Evolutionary conservation across 1,140 invertebrate genomes (phyloP).

Genomic region (Antheraea mylitta): DNA sequence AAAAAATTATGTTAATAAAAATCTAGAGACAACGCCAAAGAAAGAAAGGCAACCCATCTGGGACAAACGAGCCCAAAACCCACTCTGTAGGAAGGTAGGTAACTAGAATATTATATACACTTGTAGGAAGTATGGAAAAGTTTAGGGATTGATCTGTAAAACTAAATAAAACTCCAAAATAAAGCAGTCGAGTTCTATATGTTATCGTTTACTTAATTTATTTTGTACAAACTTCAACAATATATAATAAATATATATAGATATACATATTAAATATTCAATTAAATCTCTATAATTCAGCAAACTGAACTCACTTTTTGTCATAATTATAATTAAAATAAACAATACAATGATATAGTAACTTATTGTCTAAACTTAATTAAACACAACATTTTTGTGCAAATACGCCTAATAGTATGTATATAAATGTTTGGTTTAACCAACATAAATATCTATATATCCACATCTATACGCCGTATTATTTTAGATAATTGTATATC

Average conservation of each 20-base stretch:
- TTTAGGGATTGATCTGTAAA: neutral
- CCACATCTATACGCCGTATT: neutral
- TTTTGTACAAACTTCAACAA: conserved; percentile 81
- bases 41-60: too few relatives aligned
- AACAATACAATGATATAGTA: conserved; percentile 75
- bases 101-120: too few relatives aligned
- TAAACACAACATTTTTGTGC: conserved; percentile 78
- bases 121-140: too few relatives aligned
- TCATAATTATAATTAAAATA: conserved; percentile 74
- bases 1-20: too few relatives aligned
- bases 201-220: conserved; percentile 81
- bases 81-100: too few relatives aligned
- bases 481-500: neutral
- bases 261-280: conserved; percentile 78
- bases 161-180: conserved; percentile 18
- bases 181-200: conserved; percentile 81
- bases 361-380: conserved; percentile 79
- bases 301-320: conserved; percentile 79
- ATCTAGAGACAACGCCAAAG: too few relatives aligned
- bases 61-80: too few relatives aligned
- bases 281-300: conserved; percentile 80
- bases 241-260: conserved; percentile 79
- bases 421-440: conserved; percentile 72
- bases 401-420: conserved; percentile 75
- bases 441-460: conserved; percentile 40